Evolutionary conservation across 2,888 invertebrate species (phyloP).

Genomic region (Lithophane socia): DNA sequence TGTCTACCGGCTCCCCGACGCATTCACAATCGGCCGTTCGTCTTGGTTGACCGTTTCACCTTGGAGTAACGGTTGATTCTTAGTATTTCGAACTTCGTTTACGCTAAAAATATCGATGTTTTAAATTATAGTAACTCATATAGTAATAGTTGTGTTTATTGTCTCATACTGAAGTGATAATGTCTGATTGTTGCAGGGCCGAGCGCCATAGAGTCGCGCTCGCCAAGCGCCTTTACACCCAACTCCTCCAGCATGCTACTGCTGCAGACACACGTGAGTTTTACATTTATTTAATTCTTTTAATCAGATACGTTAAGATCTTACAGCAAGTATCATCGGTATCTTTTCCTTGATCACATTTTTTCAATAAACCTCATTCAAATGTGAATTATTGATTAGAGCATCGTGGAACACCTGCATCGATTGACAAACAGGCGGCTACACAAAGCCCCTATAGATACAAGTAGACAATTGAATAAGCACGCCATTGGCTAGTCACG

Average conservation of each 20-base stretch:
- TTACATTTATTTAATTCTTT: conserved; percentile 8
- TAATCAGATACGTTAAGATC: not conserved
- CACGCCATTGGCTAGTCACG: conserved; percentile 81
- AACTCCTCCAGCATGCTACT: conserved; percentile 97
- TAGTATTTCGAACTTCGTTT: conserved; percentile 20
- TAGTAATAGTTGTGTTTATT: conserved; percentile 20
- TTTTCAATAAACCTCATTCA: conserved; percentile 11
- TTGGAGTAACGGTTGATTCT: conserved; percentile 40
- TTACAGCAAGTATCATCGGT: not conserved
- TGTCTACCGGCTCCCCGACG: conserved; percentile 76
- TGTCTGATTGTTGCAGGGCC: conserved; percentile 88
- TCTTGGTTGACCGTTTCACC: conserved; percentile 65
- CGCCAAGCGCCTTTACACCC: conserved; percentile 90
- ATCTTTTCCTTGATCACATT: not conserved
- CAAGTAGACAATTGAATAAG: conserved; percentile 69
- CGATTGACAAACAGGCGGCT: conserved; percentile 67
- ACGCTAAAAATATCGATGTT: conserved; percentile 7
- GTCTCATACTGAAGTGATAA: conserved; percentile 62
- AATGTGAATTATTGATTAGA: conserved; percentile 66
- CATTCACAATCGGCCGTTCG: conserved; percentile 77
- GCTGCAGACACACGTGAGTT: conserved; percentile 96
- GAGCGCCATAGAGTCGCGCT: conserved; percentile 90
- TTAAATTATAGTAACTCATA: not conserved
- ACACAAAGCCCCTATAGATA: conserved; percentile 59
- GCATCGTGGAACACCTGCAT: conserved; percentile 74